Evolutionary conservation across 2,888 invertebrate species (phyloP), one percentile per base, ranked within the genome.

Genomic region (Acleris laterana): DNA sequence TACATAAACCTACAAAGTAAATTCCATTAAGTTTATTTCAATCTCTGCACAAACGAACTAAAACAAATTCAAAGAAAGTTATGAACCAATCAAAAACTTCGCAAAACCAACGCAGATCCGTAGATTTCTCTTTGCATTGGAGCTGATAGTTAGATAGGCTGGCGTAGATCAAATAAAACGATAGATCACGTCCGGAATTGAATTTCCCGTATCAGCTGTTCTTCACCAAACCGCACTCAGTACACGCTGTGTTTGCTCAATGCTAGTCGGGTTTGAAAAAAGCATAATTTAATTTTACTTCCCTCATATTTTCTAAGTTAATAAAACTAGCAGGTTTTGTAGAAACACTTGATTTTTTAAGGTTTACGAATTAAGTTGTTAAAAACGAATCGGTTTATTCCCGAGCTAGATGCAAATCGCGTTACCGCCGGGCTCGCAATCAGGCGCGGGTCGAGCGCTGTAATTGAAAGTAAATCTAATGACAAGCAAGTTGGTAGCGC

Each of bases 181-280:
- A 82, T 83, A 80, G 79, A 78, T 77, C 81, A 82, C 82, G 81
- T 79, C 72, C 73, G 71, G 70, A 77, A 80, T 80, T 78, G 71
- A 76, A 79, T 79, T 80, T 80, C 75, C 74, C 72, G 69, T 59
- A 61, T 70, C 66, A 58, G 53, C 62, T 50, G 25, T 46, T 57
- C 52, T 28, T 55, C 57, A 13, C 20, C 51, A 67, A 38, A 28
- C 32, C 44, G 49, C n/a, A n/a, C 11, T 25, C 17, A 19, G 32
- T 28, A 25, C 38, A 48, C 25, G 48, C 32, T 56, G 20, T 61
- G n/a, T 25, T 16, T 5, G n/a, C 11, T 49, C 6, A 19, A 20
- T 20, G 13, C 13, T 49, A 49, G 49, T 49, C 2, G 17, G 46
- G 38, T 13, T 38, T 3, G 13, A 13, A 38, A 38, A 38, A 11